Base-by-base conservation (phyloP, 2,888 invertebrate species). In the Clepsis dumicolana region DNA sequence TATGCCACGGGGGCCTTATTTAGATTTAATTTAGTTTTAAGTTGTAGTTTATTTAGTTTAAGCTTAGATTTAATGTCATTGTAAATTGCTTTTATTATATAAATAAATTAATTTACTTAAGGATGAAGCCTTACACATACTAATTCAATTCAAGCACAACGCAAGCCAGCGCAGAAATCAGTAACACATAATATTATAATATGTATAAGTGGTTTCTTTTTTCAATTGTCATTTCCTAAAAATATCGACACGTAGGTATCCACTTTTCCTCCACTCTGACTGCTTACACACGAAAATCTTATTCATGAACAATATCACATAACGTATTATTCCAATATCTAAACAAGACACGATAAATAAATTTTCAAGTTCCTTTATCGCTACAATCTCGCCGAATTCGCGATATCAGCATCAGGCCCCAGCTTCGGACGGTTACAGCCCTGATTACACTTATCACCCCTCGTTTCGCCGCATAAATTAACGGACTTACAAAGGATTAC, bases 401-500 rank as follows among this genome's bases (percentile, higher is more conserved):
- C 59, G 41, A 59, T 48, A 27, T 4, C 48, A 41, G 48, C 18
- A 59, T 59, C 16, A 18, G 48, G 44, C 18, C 14, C 48, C 25
- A 18, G 32, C 48, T 29, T 44, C n/a, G 48, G 60, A n/a, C 27
- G 14, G n/a, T 25, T 67, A 24, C 52, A 59, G 16, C 56, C 56
- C 59, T 64, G 68, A 68, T 68, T 68, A 64, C 63, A 53, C 52
- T 68, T 68, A 68, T 68, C 68, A 29, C 52, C 48, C 63, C 59
- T 50, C 57, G 68, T 59, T 44, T 32, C 68, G 8, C 18, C 41
- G 64, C 68, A 68, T 68, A 68, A 68, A 64, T 68, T 68, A 64
- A 64, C 57, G 57, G 64, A 64, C 57, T 68, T 64, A 68, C 59
- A 53, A 52, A 53, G 64, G 68, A 68, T 68, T 68, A 68, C 68